phyloP scores from a whole-genome alignment of 2,888 invertebrate species.

The Tridacna crocea region DNA sequence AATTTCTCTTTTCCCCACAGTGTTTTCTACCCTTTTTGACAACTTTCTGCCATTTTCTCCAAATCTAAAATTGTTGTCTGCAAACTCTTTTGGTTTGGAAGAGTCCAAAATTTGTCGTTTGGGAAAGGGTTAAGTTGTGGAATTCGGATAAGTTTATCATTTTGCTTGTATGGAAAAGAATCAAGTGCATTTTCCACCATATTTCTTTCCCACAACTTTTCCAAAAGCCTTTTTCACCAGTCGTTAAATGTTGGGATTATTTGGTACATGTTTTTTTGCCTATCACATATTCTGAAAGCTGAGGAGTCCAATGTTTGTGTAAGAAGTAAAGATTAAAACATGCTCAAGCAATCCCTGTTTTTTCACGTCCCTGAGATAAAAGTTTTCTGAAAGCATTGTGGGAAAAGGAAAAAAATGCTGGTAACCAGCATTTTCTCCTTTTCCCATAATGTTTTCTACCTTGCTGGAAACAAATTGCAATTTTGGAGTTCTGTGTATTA shows the following conservation, averaged over 20 bases:
- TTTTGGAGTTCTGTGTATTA: neutral
- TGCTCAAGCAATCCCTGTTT: neutral
- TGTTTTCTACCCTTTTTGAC: neutral
- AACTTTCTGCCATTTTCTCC: neutral
- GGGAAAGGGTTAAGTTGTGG: constrained; percentile 3
- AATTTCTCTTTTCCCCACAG: neutral
- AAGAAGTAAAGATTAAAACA: neutral
- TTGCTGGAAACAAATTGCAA: neutral
- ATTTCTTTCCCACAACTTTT: no score
- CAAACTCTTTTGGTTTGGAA: neutral
- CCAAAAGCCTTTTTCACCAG: no score
- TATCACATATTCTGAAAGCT: no score
- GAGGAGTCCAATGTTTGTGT: no score
- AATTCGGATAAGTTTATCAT: no score
- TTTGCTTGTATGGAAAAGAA: no score
- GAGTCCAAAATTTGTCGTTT: neutral
- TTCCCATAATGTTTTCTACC: neutral
- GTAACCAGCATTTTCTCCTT: neutral
- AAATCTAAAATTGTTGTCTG: neutral
- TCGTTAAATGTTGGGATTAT: no score
- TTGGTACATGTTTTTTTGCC: no score
- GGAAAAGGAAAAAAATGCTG: neutral
- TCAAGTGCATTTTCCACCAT: no score
- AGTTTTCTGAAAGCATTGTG: neutral
- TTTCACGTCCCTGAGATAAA: neutral